These are phyloP conservation scores for Crotalus helleri DNA, from an alignment of 2,113 vertebrate species.

Conservation along the genomic window DNA sequence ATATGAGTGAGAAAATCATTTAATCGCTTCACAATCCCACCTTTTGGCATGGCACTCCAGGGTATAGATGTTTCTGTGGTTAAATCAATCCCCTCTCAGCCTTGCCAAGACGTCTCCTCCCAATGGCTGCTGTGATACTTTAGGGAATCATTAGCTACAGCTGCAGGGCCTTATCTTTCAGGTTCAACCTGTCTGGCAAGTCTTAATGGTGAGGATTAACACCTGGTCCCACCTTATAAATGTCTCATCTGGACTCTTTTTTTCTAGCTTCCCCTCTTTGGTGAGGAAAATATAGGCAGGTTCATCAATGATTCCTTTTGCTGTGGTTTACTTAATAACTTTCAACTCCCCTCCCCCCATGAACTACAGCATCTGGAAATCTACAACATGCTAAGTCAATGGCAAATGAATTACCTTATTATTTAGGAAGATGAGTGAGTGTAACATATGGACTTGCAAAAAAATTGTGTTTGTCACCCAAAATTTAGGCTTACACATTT, in stretches of 20 bases:
- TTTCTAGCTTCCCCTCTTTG: not conserved
- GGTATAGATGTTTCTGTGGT: not conserved
- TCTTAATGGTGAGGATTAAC: not conserved
- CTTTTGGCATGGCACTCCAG: not conserved
- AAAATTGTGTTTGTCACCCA: not conserved
- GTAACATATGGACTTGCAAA: not conserved
- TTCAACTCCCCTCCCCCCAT: not conserved
- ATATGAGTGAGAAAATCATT: not conserved
- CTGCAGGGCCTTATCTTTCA: not conserved
- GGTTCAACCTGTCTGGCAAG: not conserved
- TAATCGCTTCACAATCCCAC: not conserved
- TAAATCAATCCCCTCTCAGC: not conserved
- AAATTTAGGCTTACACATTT: not conserved
- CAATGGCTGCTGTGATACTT: not conserved
- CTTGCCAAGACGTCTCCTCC: not conserved
- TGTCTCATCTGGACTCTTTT: not conserved
- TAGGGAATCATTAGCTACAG: not conserved
- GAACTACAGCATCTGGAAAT: not conserved
- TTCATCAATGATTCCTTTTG: not conserved
- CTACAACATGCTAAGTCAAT: not conserved
- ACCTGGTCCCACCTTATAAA: not conserved
- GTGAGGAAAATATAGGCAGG: not conserved
- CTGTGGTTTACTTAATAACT: not conserved
- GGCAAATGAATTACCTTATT: not conserved
- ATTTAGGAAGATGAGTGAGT: not conserved